Evolutionary conservation across 2,888 invertebrate species (phyloP).

Genomic region (Drosophila parthenogenetica): DNA sequence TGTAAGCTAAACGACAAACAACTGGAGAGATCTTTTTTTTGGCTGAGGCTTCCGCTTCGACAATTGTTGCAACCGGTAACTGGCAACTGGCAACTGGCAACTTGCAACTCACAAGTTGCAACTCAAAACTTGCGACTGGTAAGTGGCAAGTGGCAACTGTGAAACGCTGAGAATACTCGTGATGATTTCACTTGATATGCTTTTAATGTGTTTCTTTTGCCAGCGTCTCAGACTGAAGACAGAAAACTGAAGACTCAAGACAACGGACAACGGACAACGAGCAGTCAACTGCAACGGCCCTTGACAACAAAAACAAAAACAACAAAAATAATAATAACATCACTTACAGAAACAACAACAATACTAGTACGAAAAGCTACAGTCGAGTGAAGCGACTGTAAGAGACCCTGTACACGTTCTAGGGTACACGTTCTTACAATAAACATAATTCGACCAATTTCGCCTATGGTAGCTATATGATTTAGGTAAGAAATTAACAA

Average conservation of each 20-base stretch:
- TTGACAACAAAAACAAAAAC: slow-evolving; percentile 58
- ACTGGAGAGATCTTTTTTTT: slow-evolving; percentile 24
- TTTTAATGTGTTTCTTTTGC: slow-evolving; percentile 78
- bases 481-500: too few species aligned
- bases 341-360: too few species aligned
- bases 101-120: slow-evolving; percentile 36
- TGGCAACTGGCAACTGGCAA: not conserved
- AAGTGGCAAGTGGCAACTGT: slow-evolving; percentile 39
- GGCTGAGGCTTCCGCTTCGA: slow-evolving; percentile 31
- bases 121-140: slow-evolving; percentile 28
- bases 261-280: slow-evolving; percentile 27
- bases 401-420: not conserved
- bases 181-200: slow-evolving; percentile 77
- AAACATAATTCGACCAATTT: too few species aligned
- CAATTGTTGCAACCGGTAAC: slow-evolving; percentile 16
- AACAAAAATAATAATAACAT: slow-evolving; percentile 7
- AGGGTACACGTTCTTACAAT: too few species aligned
- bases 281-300: slow-evolving; percentile 77
- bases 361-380: too few species aligned
- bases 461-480: too few species aligned
- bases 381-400: not conserved
- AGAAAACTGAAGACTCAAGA: not conserved
- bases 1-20: not conserved
- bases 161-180: slow-evolving; percentile 63
- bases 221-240: slow-evolving; percentile 34